Evolutionary conservation across 2,888 invertebrate genomes (phyloP).

Genomic region (Steinernema carpocapsae): DNA sequence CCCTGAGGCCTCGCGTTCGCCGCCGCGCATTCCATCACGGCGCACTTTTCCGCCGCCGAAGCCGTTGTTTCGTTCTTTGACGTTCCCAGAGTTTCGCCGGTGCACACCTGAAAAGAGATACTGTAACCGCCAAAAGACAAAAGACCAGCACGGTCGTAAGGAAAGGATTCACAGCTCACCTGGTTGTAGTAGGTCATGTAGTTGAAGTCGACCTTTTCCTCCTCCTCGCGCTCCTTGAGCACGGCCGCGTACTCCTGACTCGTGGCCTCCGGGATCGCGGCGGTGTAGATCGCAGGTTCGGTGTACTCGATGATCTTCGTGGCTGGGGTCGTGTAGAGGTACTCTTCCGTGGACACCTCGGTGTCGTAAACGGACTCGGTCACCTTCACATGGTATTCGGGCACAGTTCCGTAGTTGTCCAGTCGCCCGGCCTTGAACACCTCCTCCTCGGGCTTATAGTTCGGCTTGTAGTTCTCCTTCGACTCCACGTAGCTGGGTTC

Average conservation of each 20-base stretch:
- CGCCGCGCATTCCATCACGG: constrained; percentile 41
- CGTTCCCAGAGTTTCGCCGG: constrained; percentile 38
- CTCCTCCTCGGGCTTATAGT: constrained; percentile 4
- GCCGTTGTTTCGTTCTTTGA: constrained; percentile 38
- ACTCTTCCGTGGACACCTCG: constrained; percentile 10
- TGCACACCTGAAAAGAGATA: constrained; percentile 26
- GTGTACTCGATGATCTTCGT: neutral
- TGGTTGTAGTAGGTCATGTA: constrained; percentile 35
- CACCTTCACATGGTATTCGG: constrained; percentile 28
- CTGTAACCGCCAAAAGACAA: neutral
- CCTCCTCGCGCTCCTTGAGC: constrained; percentile 22
- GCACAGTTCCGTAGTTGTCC: constrained; percentile 29
- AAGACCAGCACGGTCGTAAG: neutral
- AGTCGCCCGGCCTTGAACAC: constrained; percentile 25
- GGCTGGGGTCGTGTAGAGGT: constrained; percentile 9
- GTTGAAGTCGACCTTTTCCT: constrained; percentile 34
- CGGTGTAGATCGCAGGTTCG: neutral
- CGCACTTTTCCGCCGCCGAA: constrained; percentile 40
- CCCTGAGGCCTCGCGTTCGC: constrained; percentile 41
- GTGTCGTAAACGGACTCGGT: constrained; percentile 31
- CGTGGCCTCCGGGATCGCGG: neutral
- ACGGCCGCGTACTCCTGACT: constrained; percentile 25
- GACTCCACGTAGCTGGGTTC: constrained; percentile 9
- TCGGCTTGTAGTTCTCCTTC: constrained; percentile 29
- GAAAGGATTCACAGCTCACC: neutral